phyloP scores from a whole-genome alignment of 2,888 invertebrate genomes.

The Didymodactylos carnosus region DNA sequence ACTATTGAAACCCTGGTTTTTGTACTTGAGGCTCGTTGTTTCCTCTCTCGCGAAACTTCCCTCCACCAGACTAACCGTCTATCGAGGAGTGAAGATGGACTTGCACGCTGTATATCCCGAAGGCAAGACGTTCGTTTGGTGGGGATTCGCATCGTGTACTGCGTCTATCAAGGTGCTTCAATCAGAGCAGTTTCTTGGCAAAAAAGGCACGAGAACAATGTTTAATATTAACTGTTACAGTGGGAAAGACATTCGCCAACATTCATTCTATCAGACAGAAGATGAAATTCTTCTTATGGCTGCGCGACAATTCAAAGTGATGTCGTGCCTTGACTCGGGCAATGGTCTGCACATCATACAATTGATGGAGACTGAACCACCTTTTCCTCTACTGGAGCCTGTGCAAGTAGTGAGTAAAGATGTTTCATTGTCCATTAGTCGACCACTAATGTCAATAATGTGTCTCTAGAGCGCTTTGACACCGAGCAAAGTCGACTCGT shows the following conservation, averaged over 20 bases:
- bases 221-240: background rate
- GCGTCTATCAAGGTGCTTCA: background rate
- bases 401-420: no score
- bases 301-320: background rate
- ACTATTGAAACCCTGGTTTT: background rate
- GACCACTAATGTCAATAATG: no score
- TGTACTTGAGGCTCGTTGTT: background rate
- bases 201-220: background rate
- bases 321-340: background rate
- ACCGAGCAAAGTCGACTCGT: no score
- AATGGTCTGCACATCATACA: background rate
- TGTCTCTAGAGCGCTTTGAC: no score
- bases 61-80: background rate
- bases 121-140: background rate
- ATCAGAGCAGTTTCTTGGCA: background rate
- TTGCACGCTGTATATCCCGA: background rate
- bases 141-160: background rate
- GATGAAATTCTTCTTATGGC: background rate
- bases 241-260: background rate
- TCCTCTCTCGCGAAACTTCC: background rate
- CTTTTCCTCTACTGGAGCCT: background rate
- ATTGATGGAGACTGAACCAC: background rate
- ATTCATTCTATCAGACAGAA: background rate
- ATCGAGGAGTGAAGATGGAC: background rate
- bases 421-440: no score